Base-by-base conservation (phyloP, 2,888 invertebrate species). In the Thalpophila matura region DNA sequence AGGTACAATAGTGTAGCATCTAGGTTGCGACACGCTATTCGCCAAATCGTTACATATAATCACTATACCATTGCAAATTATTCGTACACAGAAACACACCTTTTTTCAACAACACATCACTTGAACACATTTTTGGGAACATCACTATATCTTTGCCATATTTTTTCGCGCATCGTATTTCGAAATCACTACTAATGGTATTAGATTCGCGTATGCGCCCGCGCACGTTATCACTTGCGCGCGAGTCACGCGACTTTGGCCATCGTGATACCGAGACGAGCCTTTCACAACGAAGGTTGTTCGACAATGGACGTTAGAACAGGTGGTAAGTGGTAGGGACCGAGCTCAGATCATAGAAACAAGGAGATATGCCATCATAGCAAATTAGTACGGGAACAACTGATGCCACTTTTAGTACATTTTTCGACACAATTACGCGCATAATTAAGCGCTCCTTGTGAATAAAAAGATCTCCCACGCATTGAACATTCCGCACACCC, bases 261-360 rank as follows among this genome's bases (percentile, higher is more conserved):
- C 54, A 26, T 56, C 38, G 46, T 63, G 73, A 67, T 73, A 58
- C 12, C 29, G 47, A 65, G 63, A 62, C 63, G 64, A 57, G 42
- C 74, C 79, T 78, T 78, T 78, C 79, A 74, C 77, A 70, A 67
- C 33, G 73, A 75, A 78, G 77, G 78, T 61, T 67, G 64, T 20
- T 50, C 50, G 55, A 77, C 69, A 74, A 68, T 65, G 57, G 61
- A 37, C 40, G 26, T 45, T 43, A 37, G 27, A 49, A 40, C 54
- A 20, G 38, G 38, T 56, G 55, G 50, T 53, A 7, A 33, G 51
- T 53, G 46, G 67, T 42, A 65, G 74, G 77, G 71, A 24, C 46
- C 29, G 7, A 43, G 33, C 61, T 77, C n/a, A n/a, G n/a, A n/a
- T n/a, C n/a, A n/a, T n/a, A n/a, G n/a, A n/a, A n/a, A n/a, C n/a